Evolutionary conservation across 1,140 invertebrate species (phyloP).

Genomic region (Drosophila arawakana): DNA sequence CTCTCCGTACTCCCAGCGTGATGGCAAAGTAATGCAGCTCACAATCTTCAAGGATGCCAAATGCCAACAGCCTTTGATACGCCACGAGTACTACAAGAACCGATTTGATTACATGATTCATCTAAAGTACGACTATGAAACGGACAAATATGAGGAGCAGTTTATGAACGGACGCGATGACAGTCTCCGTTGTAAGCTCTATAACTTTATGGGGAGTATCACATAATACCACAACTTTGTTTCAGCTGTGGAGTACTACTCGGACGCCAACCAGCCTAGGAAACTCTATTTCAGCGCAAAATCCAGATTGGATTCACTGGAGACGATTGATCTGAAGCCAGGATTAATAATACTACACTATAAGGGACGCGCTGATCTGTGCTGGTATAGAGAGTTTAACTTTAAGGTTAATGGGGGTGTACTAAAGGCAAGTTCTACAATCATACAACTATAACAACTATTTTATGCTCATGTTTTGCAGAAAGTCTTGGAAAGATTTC

Average conservation of each 20-base stretch:
- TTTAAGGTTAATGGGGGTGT: constrained; percentile 43
- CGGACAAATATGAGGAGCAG: constrained; percentile 87
- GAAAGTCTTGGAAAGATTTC: constrained; percentile 68
- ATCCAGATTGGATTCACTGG: constrained; percentile 66
- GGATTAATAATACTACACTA: constrained; percentile 52
- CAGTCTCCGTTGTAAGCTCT: constrained; percentile 87
- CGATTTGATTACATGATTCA: constrained; percentile 88
- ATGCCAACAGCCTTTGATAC: constrained; percentile 86
- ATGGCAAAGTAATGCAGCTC: constrained; percentile 88
- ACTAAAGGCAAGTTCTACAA: constrained; percentile 42
- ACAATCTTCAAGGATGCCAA: constrained; percentile 89
- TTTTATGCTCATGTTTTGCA: constrained; percentile 3
- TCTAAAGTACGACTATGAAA: constrained; percentile 87
- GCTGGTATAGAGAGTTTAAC: constrained; percentile 68
- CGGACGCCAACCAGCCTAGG: constrained; percentile 34
- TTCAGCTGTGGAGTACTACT: constrained; percentile 65
- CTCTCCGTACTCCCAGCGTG: constrained; percentile 89
- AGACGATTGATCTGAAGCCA: constrained; percentile 50
- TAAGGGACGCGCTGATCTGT: constrained; percentile 59
- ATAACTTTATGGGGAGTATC: background rate
- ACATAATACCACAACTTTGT: background rate
- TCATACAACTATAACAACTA: background rate
- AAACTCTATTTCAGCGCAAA: constrained; percentile 88
- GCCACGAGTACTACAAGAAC: constrained; percentile 90
- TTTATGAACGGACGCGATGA: constrained; percentile 90